Conservation (phyloP, 2,888 invertebrate species). For the Archaeoteleia sp. region DNA sequence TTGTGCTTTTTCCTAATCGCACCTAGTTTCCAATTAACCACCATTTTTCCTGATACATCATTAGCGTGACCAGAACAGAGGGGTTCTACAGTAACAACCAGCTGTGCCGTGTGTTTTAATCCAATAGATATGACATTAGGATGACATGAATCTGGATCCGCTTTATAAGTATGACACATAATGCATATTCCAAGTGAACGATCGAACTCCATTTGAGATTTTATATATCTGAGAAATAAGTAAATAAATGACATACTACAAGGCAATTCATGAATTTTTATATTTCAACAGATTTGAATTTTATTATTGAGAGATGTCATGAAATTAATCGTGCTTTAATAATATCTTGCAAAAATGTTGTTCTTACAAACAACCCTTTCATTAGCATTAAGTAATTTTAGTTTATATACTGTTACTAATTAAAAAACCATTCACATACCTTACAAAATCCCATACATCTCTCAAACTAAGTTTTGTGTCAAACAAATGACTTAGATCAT, state of each 20-base stretch:
- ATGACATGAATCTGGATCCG: constrained; percentile 76
- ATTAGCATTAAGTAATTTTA: too few species aligned
- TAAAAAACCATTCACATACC: constrained; percentile 16
- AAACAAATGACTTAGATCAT: constrained; percentile 84
- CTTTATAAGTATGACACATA: constrained; percentile 67
- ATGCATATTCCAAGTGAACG: constrained; percentile 64
- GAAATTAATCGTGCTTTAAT: constrained; percentile 21
- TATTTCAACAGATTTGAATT: background rate
- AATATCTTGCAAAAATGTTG: too few species aligned
- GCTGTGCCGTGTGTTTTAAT: constrained; percentile 80
- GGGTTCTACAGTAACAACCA: constrained; percentile 80
- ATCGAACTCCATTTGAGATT: constrained; percentile 61
- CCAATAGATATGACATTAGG: constrained; percentile 78
- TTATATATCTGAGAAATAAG: constrained; percentile 56
- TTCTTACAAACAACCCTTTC: too few species aligned
- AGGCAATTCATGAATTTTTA: background rate
- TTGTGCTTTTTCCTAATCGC: constrained; percentile 62
- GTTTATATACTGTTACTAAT: background rate
- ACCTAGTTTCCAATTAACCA: constrained; percentile 75
- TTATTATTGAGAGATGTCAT: background rate
- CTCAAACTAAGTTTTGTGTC: constrained; percentile 79
- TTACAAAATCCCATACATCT: constrained; percentile 74
- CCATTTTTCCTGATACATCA: constrained; percentile 83
- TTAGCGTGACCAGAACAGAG: constrained; percentile 84
- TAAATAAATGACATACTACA: constrained; percentile 3